A percentile compares a stretch with the other conserved stretches of the same genome.
Evolutionary conservation across 2,113 vertebrate species (phyloP).

Genomic region (Romanogobio albipinnatus): DNA sequence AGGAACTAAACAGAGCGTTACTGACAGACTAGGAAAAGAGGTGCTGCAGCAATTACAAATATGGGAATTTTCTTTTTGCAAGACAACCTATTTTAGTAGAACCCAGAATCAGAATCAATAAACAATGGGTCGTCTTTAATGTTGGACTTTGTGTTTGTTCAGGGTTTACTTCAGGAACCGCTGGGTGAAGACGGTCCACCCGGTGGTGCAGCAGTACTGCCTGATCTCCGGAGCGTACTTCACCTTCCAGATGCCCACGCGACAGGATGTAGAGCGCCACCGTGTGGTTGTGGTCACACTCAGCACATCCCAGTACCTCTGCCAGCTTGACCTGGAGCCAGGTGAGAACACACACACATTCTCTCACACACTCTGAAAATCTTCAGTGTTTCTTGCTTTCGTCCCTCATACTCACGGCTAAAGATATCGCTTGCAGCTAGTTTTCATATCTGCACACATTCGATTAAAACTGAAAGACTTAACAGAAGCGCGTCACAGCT

Average conservation of each 20-base stretch:
- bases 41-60: too few relatives aligned
- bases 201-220: constrained; percentile 98
- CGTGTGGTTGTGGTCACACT: constrained; percentile 96
- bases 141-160: constrained; percentile 32
- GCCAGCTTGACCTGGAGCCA: constrained; percentile 96
- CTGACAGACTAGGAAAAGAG: too few relatives aligned
- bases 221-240: constrained; percentile 93
- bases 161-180: constrained; percentile 99
- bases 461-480: constrained; percentile 40
- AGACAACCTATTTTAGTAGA: too few relatives aligned
- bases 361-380: neutral
- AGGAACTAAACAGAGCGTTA: too few relatives aligned
- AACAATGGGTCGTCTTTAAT: too few relatives aligned
- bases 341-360: constrained; percentile 75
- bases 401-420: neutral
- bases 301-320: constrained; percentile 98
- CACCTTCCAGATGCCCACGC: constrained; percentile 98
- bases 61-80: too few relatives aligned
- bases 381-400: neutral
- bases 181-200: constrained; percentile 99
- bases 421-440: neutral
- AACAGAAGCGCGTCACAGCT: constrained; percentile 2
- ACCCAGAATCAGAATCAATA: too few relatives aligned
- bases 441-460: constrained; percentile 36
- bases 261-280: constrained; percentile 93